phyloP scores from a whole-genome alignment of 1,140 invertebrate species.

The Protaetia brevitarsis region DNA sequence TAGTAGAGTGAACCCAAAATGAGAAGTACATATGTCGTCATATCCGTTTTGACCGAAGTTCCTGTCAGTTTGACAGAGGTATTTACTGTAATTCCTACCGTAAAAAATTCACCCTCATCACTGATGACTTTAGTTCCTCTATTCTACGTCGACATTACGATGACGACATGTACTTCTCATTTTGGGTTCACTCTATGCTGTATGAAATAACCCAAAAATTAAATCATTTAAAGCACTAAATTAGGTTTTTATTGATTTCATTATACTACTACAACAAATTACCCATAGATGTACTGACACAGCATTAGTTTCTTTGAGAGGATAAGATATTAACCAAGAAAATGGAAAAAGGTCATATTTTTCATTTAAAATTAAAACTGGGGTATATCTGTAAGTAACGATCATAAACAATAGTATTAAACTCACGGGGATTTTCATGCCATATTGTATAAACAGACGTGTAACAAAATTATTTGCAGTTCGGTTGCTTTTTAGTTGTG shows the following conservation, averaged over 20 bases:
- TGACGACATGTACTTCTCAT: too few relatives aligned
- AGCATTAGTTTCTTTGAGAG: conserved; percentile 38
- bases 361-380: conserved; percentile 38
- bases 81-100: too few relatives aligned
- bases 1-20: too few relatives aligned
- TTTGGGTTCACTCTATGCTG: too few relatives aligned
- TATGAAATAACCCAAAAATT: not conserved
- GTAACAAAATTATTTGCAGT: conserved; percentile 30
- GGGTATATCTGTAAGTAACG: conserved; percentile 37
- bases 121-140: too few relatives aligned
- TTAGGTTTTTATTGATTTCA: conserved; percentile 36
- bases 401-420: conserved; percentile 34
- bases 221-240: not conserved
- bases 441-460: conserved; percentile 35
- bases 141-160: too few relatives aligned
- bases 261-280: conserved; percentile 40
- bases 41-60: too few relatives aligned
- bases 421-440: conserved; percentile 31
- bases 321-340: conserved; percentile 42
- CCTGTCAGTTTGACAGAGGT: too few relatives aligned
- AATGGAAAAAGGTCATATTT: conserved; percentile 42
- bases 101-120: too few relatives aligned
- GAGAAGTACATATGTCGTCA: too few relatives aligned
- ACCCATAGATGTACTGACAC: conserved; percentile 47
- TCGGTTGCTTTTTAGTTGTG: conserved; percentile 27